phyloP scores from a whole-genome alignment of 2,888 invertebrate species.

The Penaeus monodon region DNA sequence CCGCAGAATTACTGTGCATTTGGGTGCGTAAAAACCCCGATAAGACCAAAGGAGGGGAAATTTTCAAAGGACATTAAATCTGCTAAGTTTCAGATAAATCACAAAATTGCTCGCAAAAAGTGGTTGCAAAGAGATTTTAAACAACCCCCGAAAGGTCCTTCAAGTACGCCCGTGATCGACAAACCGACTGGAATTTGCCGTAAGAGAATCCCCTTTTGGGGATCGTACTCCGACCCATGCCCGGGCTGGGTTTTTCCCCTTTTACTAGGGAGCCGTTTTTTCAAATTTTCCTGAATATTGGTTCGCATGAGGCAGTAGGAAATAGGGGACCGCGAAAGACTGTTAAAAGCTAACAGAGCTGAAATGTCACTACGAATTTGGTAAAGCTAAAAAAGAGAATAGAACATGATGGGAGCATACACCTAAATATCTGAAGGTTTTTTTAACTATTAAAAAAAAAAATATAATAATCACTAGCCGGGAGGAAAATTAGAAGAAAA shows the following conservation, averaged over 20 bases:
- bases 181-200: constrained; percentile 29
- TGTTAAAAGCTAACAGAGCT: constrained; percentile 28
- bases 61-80: constrained; percentile 13
- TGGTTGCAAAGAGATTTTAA: constrained; percentile 26
- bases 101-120: constrained; percentile 22
- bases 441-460: constrained; percentile 34
- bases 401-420: constrained; percentile 25
- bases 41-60: constrained; percentile 26
- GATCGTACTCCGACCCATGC: constrained; percentile 22
- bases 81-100: constrained; percentile 27
- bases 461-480: constrained; percentile 31
- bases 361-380: constrained; percentile 26
- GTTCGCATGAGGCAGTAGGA: constrained; percentile 3
- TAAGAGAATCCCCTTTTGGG: constrained; percentile 24
- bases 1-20: constrained; percentile 40
- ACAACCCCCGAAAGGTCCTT: constrained; percentile 28
- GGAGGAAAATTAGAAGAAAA: constrained; percentile 38
- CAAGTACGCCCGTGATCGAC: constrained; percentile 19
- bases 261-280: constrained; percentile 22
- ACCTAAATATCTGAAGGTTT: constrained; percentile 24
- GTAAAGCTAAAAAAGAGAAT: constrained; percentile 22
- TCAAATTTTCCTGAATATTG: constrained; percentile 18
- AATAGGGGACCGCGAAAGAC: constrained; percentile 2
- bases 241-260: constrained; percentile 37
- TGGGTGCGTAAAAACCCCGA: constrained; percentile 32